These are phyloP conservation scores for Planococcus citri DNA, from an alignment of 1,140 invertebrate genomes.

Conservation along the genomic window DNA sequence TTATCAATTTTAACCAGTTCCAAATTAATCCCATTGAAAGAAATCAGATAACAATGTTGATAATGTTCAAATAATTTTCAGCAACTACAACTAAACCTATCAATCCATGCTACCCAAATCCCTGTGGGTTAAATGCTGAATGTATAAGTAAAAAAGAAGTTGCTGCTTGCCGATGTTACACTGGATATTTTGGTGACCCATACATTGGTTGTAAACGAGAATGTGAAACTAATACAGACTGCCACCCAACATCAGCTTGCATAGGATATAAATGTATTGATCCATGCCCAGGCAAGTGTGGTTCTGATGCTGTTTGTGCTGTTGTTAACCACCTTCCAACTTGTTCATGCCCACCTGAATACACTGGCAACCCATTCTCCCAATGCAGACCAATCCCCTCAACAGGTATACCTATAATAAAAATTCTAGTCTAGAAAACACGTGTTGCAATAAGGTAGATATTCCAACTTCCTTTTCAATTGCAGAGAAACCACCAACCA, in stretches of 20 bases:
- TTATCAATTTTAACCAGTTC: too few species aligned
- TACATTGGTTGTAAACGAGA: constrained; percentile 51
- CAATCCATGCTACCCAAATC: constrained; percentile 36
- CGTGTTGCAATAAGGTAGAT: too few species aligned
- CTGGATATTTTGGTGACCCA: constrained; percentile 57
- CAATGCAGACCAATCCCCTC: constrained; percentile 47
- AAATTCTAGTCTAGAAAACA: neutral
- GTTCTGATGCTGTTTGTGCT: constrained; percentile 58
- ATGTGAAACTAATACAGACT: constrained; percentile 65
- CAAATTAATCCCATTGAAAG: constrained; percentile 33
- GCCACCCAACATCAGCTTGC: constrained; percentile 62
- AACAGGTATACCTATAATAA: constrained; percentile 11
- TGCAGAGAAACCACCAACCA: constrained; percentile 34
- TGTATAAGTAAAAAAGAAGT: constrained; percentile 49
- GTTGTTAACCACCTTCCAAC: constrained; percentile 69
- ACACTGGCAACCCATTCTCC: constrained; percentile 67
- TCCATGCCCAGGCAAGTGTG: constrained; percentile 74
- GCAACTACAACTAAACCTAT: constrained; percentile 30
- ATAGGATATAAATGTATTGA: constrained; percentile 71
- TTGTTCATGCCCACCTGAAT: constrained; percentile 60
- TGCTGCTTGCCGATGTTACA: constrained; percentile 57
- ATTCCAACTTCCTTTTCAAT: constrained; percentile 27
- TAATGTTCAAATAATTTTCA: too few species aligned
- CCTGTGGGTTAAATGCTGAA: constrained; percentile 67
- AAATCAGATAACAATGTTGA: constrained; percentile 32